These are phyloP conservation scores for Popillia japonica DNA, from an alignment of 1,140 invertebrate genomes.

Conservation along the genomic window DNA sequence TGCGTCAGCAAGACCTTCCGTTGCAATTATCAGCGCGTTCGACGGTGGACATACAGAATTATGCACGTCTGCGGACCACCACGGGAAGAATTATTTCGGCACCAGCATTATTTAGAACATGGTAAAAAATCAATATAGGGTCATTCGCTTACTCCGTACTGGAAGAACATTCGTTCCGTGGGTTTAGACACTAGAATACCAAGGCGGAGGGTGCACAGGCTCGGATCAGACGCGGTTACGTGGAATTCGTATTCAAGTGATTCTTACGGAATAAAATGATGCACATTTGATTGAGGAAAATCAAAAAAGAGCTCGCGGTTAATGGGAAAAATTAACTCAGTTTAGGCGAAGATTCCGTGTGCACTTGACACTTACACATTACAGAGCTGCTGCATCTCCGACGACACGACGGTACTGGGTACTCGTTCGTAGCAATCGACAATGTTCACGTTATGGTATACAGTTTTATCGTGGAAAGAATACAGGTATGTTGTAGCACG, in stretches of 20 bases:
- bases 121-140: slow-evolving; percentile 18
- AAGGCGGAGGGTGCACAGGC: no score
- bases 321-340: slow-evolving; percentile 47
- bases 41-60: background rate
- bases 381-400: slow-evolving; percentile 1
- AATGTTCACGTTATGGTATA: slow-evolving; percentile 57
- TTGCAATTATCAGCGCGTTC: background rate
- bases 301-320: background rate
- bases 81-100: background rate
- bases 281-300: slow-evolving; percentile 25
- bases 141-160: slow-evolving; percentile 13
- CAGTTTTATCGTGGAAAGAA: slow-evolving; percentile 54
- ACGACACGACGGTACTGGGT: background rate
- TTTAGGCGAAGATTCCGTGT: slow-evolving; percentile 45
- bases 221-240: no score
- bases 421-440: background rate
- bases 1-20: background rate
- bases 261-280: background rate
- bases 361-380: no score
- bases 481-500: slow-evolving; percentile 52
- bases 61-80: background rate
- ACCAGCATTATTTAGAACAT: slow-evolving; percentile 3
- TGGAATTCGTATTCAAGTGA: no score
- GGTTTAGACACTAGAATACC: no score
- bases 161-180: background rate